Base-by-base conservation (phyloP, 2,113 vertebrate species). In the Xiphias gladius region DNA sequence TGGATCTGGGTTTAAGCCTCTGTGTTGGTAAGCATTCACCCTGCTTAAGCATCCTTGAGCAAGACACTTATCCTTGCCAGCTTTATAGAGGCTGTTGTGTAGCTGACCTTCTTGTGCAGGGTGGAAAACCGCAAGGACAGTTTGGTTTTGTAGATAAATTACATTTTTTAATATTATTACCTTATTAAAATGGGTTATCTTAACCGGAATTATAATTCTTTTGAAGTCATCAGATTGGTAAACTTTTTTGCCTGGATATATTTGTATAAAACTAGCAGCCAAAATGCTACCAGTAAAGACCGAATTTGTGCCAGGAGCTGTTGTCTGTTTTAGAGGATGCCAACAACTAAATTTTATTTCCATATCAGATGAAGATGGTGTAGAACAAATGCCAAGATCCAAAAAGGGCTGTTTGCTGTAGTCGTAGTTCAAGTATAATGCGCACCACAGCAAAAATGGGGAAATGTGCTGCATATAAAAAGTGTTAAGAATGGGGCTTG, bases 11-110 rank as follows among this genome's bases (percentile, higher is more conserved):
- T 87, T 89, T 92, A 90, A 91, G 86, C 77, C 67, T 85, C 67
- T 75, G 67, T 80, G 69, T 79, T 82, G 80, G 82, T 80, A 82
- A 81, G 86, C 71, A 79, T 68, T 85, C 39, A 0, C 43, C 73
- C 83, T 69, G 75, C 80, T 88, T 83, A 91, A 89, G 82, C 75
- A 86, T 86, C 85, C 75, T 88, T 80, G 64, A 82, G 84, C 64
- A 85, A 83, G 86, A 84, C 80, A 78, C 79, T 85, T 79, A 92
- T 90, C 88, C 75, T 69, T 84, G 69, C n/a, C 75, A 85, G 81
- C 80, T 80, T 73, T 86, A 16, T 16, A 48, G 43, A 22, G 30
- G 46, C 75, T 61, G 67, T 70, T 76, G 20, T 66, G 61, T 20
- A n/a, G 62, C 64, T 85, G 82, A 84, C 79, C 67, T 81, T 65